phyloP scores from a whole-genome alignment of 2,888 invertebrate genomes.

The Cephus pulcher region DNA sequence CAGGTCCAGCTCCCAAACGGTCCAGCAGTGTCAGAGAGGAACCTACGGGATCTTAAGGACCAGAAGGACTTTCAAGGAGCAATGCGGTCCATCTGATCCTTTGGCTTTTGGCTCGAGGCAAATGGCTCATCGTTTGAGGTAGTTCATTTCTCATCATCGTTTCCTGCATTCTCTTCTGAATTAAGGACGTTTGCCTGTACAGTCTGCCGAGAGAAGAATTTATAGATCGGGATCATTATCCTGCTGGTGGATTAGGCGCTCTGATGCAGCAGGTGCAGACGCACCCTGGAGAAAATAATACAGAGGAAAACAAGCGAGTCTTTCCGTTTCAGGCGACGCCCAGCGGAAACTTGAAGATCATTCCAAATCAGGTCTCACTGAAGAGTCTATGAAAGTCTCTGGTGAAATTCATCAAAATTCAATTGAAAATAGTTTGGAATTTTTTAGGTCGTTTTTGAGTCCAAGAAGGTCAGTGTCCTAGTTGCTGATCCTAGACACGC shows the following conservation, averaged over 20 bases:
- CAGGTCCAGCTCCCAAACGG: background rate
- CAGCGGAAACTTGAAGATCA: constrained; percentile 78
- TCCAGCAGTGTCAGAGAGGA: background rate
- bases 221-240: background rate
- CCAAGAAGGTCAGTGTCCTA: constrained; percentile 76
- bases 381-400: background rate
- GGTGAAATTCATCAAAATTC: background rate
- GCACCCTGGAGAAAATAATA: constrained; percentile 33
- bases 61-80: constrained; percentile 24
- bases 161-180: background rate
- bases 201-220: background rate
- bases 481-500: constrained; percentile 76
- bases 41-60: background rate
- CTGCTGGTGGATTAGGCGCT: constrained; percentile 26
- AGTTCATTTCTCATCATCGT: background rate
- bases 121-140: constrained; percentile 51
- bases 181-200: background rate
- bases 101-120: constrained; percentile 30
- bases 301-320: constrained; percentile 39
- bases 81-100: constrained; percentile 42
- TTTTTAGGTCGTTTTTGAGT: constrained; percentile 75
- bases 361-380: constrained; percentile 73
- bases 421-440: constrained; percentile 13
- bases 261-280: constrained; percentile 48
- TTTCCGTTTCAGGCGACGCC: constrained; percentile 78